These are phyloP conservation scores for Xanthorhoe spadicearia DNA, from an alignment of 2,888 invertebrate genomes.

Conservation along the genomic window DNA sequence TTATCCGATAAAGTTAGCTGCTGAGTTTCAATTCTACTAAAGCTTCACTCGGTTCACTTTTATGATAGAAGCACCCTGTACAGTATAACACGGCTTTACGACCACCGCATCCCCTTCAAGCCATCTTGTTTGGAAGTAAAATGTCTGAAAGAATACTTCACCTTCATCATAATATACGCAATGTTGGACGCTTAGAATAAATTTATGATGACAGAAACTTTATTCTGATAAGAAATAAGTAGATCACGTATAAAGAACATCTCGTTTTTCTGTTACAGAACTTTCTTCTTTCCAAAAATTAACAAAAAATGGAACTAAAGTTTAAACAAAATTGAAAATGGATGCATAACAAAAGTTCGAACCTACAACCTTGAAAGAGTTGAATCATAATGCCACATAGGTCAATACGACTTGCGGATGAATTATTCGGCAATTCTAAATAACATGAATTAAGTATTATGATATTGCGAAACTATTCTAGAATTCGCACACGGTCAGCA, in stretches of 20 bases:
- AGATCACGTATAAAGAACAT: not conserved
- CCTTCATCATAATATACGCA: constrained; percentile 52
- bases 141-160: constrained; percentile 59
- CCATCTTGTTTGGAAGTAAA: constrained; percentile 70
- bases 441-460: no score
- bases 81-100: constrained; percentile 71
- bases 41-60: constrained; percentile 61
- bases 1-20: constrained; percentile 52
- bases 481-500: no score
- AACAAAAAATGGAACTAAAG: no score
- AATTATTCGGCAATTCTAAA: no score
- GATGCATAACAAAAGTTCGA: no score
- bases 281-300: no score
- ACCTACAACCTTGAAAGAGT: no score
- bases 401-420: no score
- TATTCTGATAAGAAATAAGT: not conserved
- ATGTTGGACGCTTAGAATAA: constrained; percentile 14
- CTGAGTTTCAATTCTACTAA: constrained; percentile 64
- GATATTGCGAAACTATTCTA: no score
- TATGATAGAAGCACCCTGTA: constrained; percentile 71
- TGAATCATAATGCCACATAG: no score
- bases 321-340: no score
- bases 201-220: constrained; percentile 5
- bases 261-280: not conserved
- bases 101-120: constrained; percentile 64